Evolutionary conservation across 2,888 invertebrate genomes (phyloP).

Genomic region (Polydesmus complanatus): DNA sequence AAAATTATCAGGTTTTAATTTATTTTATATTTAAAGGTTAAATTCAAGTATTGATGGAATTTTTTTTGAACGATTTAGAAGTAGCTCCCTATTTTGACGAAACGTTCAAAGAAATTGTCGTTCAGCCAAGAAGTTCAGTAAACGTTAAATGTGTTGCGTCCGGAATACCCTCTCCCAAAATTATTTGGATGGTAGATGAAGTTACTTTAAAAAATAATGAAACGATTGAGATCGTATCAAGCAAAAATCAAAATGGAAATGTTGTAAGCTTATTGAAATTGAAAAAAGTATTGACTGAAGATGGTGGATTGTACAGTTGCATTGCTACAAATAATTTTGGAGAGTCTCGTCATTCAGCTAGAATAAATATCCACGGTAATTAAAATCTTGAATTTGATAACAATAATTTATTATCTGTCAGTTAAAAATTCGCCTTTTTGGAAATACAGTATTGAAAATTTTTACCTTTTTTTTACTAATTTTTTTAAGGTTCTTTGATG

Average conservation of each 20-base stretch:
- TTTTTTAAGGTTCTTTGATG: not conserved
- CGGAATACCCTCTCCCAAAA: conserved; percentile 1
- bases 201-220: not conserved
- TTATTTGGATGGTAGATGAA: conserved; percentile 8
- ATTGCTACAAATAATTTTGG: conserved; percentile 7
- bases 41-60: not conserved
- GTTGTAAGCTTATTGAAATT: conserved; percentile 2
- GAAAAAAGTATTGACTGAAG: not conserved
- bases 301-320: conserved; percentile 13
- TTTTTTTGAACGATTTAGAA: not conserved
- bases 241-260: not conserved
- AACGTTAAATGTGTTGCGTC: conserved; percentile 2
- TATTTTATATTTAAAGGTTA: too few relatives aligned
- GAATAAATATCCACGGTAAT: conserved; percentile 9
- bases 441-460: not conserved
- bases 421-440: too few relatives aligned
- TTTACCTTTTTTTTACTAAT: not conserved
- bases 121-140: not conserved
- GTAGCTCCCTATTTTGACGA: conserved; percentile 6
- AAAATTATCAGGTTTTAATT: not conserved
- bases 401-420: not conserved
- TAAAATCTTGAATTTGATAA: not conserved
- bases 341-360: not conserved
- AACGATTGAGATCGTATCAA: not conserved
- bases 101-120: conserved; percentile 1